phyloP scores from a whole-genome alignment of 1,140 invertebrate genomes.

The Homarus americanus region DNA sequence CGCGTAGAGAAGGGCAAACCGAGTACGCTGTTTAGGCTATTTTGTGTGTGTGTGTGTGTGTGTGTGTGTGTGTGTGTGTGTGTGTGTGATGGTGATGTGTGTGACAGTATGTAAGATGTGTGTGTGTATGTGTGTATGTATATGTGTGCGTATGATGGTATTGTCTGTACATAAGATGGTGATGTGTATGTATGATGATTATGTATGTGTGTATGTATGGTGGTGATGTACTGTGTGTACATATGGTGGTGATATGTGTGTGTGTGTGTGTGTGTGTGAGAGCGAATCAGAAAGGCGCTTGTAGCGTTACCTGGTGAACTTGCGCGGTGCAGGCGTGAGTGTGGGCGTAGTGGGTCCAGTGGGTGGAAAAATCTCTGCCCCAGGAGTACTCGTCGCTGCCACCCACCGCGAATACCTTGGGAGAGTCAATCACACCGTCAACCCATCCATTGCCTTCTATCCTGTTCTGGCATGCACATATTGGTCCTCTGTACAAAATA shows the following conservation, averaged over 20 bases:
- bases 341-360: conserved; percentile 78
- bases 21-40: too few relatives aligned
- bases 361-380: conserved; percentile 78
- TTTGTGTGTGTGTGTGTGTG: too few relatives aligned
- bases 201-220: background rate
- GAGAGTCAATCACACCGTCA: background rate
- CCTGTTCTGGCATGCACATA: too few relatives aligned
- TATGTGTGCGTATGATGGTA: background rate
- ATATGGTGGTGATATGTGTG: background rate
- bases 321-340: conserved; percentile 77
- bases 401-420: conserved; percentile 76
- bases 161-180: background rate
- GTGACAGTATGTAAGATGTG: too few relatives aligned
- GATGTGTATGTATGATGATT: background rate
- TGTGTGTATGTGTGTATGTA: background rate
- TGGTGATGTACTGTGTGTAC: too few relatives aligned
- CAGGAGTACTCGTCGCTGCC: conserved; percentile 77
- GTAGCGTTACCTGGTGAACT: conserved; percentile 77
- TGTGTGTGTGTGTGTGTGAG: conserved; percentile 15
- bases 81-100: too few relatives aligned
- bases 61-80: too few relatives aligned
- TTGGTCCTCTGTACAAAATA: too few relatives aligned
- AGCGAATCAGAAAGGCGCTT: too few relatives aligned
- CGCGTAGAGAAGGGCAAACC: too few relatives aligned
- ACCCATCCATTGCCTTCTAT: too few relatives aligned